Evolutionary conservation across 2,797 vertebrate genomes (phyloP), one percentile per base, ranked within the genome.

Genomic region (Takifugu ocellatus): DNA sequence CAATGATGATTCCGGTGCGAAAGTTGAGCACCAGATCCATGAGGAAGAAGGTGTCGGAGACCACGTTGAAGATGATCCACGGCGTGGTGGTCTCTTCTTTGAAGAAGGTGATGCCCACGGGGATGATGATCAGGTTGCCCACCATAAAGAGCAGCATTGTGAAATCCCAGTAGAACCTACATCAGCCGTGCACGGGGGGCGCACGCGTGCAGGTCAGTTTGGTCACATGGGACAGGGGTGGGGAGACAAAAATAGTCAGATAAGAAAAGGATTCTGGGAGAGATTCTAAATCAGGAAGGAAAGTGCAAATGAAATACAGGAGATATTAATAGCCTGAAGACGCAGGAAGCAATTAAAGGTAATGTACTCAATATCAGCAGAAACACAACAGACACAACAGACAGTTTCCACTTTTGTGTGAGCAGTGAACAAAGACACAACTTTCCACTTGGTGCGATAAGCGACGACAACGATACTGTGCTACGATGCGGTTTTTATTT

Each of bases 111-210:
- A 98, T 99, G 78, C 97, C 96, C 75, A 98, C 97, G 0, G 96
- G 97, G 70, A 99, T 98, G 88, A 99, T 95, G 88, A 99, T 98
- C 81, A 99, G 92, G 87, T 99, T 99, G 33, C 97, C 95, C 75
- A 98, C 95, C 97, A 99, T 99, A 84, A 99, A 97, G 44, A 99
- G 90, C 77, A 98, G 90, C 97, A 98, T 98, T 1, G 95, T 96
- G 92, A 99, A 97, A 87, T 99, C 97, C 97, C 97, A 99, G 86
- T 99, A 99, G 91, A 99, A 99, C 91, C 97, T 99, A 83, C 25
- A 21, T 25, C 53, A 59, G 53, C 52, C 2, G 1, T 63, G 67
- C 57, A 70, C 43, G 70, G 26, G 49, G 47, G 54, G 66, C 52
- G 42, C 16, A 14, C 6, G 65, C 51, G 48, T 63, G 8, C 7